These are phyloP conservation scores for Amazona ochrocephala DNA, from an alignment of 2,797 vertebrate species.

Conservation along the genomic window DNA sequence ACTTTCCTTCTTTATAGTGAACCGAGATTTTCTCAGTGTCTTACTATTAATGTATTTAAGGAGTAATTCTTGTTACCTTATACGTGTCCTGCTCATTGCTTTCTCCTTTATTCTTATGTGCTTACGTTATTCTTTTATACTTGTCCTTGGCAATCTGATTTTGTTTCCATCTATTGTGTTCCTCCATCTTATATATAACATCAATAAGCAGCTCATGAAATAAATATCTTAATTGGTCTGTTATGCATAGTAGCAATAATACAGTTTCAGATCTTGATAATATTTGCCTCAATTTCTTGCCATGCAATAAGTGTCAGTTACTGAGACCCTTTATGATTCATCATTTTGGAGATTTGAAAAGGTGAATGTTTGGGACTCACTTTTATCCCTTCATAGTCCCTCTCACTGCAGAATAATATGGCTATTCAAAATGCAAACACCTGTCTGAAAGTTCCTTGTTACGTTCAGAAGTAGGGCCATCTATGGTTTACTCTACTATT, in stretches of 20 bases:
- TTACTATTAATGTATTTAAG: background rate
- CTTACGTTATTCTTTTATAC: background rate
- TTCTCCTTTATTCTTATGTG: background rate
- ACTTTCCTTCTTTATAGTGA: background rate
- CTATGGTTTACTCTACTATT: background rate
- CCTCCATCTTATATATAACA: background rate
- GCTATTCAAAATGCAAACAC: background rate
- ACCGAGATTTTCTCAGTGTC: background rate
- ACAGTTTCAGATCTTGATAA: background rate
- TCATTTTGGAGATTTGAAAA: slow-evolving; percentile 10
- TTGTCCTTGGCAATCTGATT: background rate
- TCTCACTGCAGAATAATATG: background rate
- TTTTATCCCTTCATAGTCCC: background rate
- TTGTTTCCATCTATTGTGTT: background rate
- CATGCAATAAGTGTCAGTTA: background rate
- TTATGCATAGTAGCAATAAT: background rate
- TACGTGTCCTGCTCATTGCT: background rate
- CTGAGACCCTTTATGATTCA: background rate
- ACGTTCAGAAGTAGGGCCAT: background rate
- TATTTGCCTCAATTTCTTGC: slow-evolving; percentile 13
- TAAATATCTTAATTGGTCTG: background rate
- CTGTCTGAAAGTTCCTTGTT: background rate
- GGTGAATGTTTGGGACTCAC: background rate
- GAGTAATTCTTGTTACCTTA: background rate
- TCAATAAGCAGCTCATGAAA: background rate